phyloP scores from a whole-genome alignment of 2,113 vertebrate species.

The Guaruba guarouba region DNA sequence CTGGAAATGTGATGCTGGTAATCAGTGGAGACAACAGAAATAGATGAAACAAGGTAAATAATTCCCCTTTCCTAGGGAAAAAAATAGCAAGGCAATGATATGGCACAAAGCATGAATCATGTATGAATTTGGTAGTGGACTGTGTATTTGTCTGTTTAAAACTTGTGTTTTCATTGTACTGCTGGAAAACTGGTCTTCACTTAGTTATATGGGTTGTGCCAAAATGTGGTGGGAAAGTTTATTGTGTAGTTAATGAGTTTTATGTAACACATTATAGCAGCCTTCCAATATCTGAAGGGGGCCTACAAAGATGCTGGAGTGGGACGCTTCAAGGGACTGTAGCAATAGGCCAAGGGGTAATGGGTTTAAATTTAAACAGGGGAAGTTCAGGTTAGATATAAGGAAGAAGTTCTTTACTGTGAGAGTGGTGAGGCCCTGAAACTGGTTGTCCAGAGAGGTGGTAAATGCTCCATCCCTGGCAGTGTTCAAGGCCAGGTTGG shows the following conservation, averaged over 20 bases:
- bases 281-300: background rate
- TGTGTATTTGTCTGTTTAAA: background rate
- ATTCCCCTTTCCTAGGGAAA: background rate
- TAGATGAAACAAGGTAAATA: background rate
- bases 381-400: background rate
- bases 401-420: background rate
- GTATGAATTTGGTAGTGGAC: background rate
- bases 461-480: background rate
- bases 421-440: background rate
- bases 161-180: background rate
- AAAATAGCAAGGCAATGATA: background rate
- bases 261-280: background rate
- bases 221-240: background rate
- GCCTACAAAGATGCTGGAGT: background rate
- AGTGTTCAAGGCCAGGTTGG: background rate
- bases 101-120: background rate
- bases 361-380: background rate
- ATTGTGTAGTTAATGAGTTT: background rate
- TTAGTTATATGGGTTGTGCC: background rate
- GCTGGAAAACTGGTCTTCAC: background rate
- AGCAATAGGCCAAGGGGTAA: background rate
- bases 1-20: constrained; percentile 42
- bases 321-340: background rate
- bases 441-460: background rate
- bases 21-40: constrained; percentile 36